Evolutionary conservation across 92 coral and sea anemone genomes (phyloP).

Genomic region (Epizoanthus stellaris): DNA sequence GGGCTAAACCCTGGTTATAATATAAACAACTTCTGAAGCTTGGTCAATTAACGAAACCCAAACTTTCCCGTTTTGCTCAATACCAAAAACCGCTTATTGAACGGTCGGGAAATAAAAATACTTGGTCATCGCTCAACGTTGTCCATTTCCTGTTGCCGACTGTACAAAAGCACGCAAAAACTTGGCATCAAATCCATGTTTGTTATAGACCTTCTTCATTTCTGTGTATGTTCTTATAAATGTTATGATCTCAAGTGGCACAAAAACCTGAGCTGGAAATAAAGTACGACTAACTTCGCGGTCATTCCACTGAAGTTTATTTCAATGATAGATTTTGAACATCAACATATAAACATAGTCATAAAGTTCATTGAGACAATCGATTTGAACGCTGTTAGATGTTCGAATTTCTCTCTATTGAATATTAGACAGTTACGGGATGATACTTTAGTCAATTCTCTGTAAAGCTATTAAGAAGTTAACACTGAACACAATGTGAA

Average conservation of each 20-base stretch:
- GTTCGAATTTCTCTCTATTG: conserved; percentile 7
- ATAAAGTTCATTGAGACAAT: background rate
- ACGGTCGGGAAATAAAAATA: background rate
- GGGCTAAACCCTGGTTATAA: background rate
- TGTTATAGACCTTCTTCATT: background rate
- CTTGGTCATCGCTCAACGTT: background rate
- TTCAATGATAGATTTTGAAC: conserved; percentile 13
- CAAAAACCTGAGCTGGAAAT: background rate
- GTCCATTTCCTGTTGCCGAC: background rate
- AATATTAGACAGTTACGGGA: conserved; percentile 31
- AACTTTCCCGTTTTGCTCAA: background rate
- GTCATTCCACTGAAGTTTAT: background rate
- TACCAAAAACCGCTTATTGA: conserved; percentile 3
- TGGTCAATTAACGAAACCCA: background rate
- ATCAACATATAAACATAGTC: conserved; percentile 35
- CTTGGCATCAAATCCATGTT: background rate
- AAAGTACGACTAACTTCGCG: background rate
- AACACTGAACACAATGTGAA: background rate
- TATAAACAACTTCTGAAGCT: background rate
- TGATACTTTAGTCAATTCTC: conserved; percentile 31
- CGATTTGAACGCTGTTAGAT: conserved; percentile 17
- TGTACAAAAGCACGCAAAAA: background rate
- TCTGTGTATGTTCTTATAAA: background rate
- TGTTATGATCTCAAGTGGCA: background rate
- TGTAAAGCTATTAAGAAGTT: conserved; percentile 5